Evolutionary conservation across 1,140 invertebrate genomes (phyloP).

Genomic region (Nomia melanderi): DNA sequence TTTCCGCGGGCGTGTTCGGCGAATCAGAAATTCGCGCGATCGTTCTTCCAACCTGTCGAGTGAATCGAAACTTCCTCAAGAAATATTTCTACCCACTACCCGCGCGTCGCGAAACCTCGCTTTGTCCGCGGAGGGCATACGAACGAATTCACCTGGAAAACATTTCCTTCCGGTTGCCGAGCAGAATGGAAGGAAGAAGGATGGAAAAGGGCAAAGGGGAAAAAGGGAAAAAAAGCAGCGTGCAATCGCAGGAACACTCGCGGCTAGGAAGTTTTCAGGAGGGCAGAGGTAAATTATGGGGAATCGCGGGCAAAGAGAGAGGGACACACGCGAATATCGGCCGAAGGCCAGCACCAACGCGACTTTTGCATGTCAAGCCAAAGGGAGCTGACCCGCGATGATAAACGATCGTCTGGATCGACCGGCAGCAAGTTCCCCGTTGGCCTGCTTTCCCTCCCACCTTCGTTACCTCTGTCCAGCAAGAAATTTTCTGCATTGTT

Average conservation of each 20-base stretch:
- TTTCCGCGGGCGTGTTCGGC: slow-evolving; percentile 29
- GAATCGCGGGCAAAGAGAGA: neutral
- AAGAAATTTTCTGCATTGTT: slow-evolving; percentile 42
- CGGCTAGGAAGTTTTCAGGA: slow-evolving; percentile 56
- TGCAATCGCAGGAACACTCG: neutral
- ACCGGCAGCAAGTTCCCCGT: slow-evolving; percentile 40
- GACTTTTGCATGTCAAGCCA: slow-evolving; percentile 12
- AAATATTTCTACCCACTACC: slow-evolving; percentile 63
- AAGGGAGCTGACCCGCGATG: slow-evolving; percentile 52
- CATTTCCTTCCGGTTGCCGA: slow-evolving; percentile 66
- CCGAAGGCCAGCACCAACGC: slow-evolving; percentile 11
- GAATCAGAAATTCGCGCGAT: slow-evolving; percentile 59
- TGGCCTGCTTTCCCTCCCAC: slow-evolving; percentile 22
- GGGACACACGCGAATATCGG: slow-evolving; percentile 51
- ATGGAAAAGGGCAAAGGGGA: no score
- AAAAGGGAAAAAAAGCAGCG: neutral
- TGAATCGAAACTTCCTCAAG: slow-evolving; percentile 65
- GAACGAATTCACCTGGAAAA: slow-evolving; percentile 64
- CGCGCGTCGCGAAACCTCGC: neutral
- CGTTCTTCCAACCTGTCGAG: slow-evolving; percentile 60
- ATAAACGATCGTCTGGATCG: slow-evolving; percentile 53
- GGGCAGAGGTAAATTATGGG: slow-evolving; percentile 67
- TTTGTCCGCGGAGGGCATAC: slow-evolving; percentile 5
- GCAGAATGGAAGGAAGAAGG: slow-evolving; percentile 39
- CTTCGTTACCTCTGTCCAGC: neutral